Evolutionary conservation across 1,140 invertebrate species (phyloP), one percentile per base, ranked within the genome.

Genomic region (Riptortus pedestris): DNA sequence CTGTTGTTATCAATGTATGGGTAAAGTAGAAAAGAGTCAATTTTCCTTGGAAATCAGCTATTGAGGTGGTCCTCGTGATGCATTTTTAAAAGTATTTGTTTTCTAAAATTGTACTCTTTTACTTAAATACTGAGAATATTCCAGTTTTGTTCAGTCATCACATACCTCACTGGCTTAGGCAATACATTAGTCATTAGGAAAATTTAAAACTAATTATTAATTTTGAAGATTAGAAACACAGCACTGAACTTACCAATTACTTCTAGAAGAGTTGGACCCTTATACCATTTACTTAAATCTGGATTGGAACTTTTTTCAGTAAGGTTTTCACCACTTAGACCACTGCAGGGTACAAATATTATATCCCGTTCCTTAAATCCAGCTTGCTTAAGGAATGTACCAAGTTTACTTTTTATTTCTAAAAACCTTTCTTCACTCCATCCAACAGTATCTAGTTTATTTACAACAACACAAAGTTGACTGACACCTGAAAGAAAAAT

Each of bases 291-390:
- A 1, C 73, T 74, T 0, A 98, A 76, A 51, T 79, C 78, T 24
- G 82, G 74, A 67, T 87, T 84, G 64, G 81, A 81, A 18, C 90
- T 80, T 28, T 81, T 73, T 65, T 83, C 80, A 0, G 85, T 82
- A 43, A 99, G 79, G 79, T 98, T 98, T 74, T 96, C 90, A 45
- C 96, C 96, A 26, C 84, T 88, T 0, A 99, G 75, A 22, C 96
- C 97, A 72, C 93, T 97, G 70, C 94, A 96, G 7, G 97, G 96
- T 12, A 99, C 86, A 79, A 87, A 99, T 1, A 80, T 85, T 0
- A 98, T 83, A 75, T 93, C 91, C 5, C 78, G 77, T 28, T 96
- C 93, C 72, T 88, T 89, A 71, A 90, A 98, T 2, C 94, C 96
- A n/a, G 90, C 91, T 77, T 96, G 90, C 75, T 92, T 93, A 0